phyloP scores from a whole-genome alignment of 37 sponge, comb jelly and placozoan species.

The Ephydatia muelleri region DNA sequence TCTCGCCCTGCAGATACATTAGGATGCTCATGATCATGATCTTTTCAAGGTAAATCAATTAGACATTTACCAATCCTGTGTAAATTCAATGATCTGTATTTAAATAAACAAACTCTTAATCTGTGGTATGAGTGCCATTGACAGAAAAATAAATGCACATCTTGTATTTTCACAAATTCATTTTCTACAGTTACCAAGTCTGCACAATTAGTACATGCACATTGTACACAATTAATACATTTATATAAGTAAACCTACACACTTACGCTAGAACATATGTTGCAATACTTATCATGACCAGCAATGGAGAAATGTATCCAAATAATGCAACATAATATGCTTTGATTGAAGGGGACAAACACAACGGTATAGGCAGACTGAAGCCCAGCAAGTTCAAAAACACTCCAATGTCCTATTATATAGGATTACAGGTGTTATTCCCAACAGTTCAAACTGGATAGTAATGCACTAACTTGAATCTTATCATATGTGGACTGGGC shows the following conservation, averaged over 20 bases:
- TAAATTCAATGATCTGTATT: not conserved
- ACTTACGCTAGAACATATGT: conserved; percentile 57
- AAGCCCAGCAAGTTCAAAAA: conserved; percentile 65
- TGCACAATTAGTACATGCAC: too few species aligned
- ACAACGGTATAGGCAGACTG: conserved; percentile 72
- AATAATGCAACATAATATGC: conserved; percentile 68
- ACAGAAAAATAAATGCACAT: too few species aligned
- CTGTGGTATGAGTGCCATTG: too few species aligned
- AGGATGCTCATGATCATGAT: too few species aligned
- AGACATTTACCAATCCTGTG: not conserved
- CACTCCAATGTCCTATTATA: conserved; percentile 9
- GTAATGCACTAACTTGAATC: not conserved
- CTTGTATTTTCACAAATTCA: too few species aligned
- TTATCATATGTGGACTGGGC: conserved; percentile 3
- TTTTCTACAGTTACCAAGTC: too few species aligned
- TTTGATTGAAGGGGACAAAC: conserved; percentile 29
- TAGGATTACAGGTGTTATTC: not conserved
- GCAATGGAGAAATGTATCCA: conserved; percentile 60
- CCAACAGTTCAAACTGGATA: not conserved
- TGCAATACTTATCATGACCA: conserved; percentile 28
- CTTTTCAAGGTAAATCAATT: too few species aligned
- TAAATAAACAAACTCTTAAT: not conserved
- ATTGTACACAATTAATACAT: too few species aligned
- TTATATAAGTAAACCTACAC: too few species aligned
- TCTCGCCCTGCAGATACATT: conserved; percentile 47